A percentile compares a stretch with the other conserved stretches of the same genome.
These are phyloP conservation scores for Luehdorfia chinensis DNA, from an alignment of 1,140 invertebrate genomes.

Conservation along the genomic window DNA sequence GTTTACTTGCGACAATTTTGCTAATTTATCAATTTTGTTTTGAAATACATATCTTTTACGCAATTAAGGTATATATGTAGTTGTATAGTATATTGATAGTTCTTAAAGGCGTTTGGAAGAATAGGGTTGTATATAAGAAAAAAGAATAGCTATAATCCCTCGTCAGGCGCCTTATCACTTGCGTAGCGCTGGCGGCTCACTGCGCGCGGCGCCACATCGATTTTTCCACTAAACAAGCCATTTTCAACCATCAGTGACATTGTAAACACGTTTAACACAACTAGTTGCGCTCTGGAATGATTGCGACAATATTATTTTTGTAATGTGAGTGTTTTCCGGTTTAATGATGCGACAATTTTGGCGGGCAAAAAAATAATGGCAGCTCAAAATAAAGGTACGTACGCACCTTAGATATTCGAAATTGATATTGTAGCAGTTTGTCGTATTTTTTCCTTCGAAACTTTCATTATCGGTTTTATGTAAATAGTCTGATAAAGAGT, in stretches of 20 bases:
- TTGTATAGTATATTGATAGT: too few species aligned
- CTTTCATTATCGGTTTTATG: constrained; percentile 25
- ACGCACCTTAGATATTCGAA: constrained; percentile 15
- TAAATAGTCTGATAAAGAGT: constrained; percentile 33
- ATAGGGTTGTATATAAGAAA: constrained; percentile 22
- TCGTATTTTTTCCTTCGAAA: constrained; percentile 15
- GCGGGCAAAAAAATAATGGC: constrained; percentile 49
- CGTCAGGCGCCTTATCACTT: constrained; percentile 51
- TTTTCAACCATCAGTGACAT: constrained; percentile 60
- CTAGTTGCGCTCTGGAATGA: constrained; percentile 28
- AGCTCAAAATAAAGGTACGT: constrained; percentile 67
- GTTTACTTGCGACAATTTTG: too few species aligned
- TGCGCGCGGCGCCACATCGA: constrained; percentile 71
- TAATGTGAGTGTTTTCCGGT: constrained; percentile 42
- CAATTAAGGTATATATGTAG: too few species aligned
- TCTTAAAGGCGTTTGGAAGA: too few species aligned
- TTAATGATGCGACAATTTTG: constrained; percentile 53
- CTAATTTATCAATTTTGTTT: too few species aligned
- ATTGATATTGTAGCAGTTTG: background rate
- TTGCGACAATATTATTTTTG: constrained; percentile 24
- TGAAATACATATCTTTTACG: too few species aligned
- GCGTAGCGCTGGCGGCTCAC: constrained; percentile 39
- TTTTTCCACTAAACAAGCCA: constrained; percentile 69
- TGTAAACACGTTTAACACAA: constrained; percentile 57
- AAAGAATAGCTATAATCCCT: constrained; percentile 25